Evolutionary conservation across 2,888 invertebrate species (phyloP).

Genomic region (Sinotaia quadrata): DNA sequence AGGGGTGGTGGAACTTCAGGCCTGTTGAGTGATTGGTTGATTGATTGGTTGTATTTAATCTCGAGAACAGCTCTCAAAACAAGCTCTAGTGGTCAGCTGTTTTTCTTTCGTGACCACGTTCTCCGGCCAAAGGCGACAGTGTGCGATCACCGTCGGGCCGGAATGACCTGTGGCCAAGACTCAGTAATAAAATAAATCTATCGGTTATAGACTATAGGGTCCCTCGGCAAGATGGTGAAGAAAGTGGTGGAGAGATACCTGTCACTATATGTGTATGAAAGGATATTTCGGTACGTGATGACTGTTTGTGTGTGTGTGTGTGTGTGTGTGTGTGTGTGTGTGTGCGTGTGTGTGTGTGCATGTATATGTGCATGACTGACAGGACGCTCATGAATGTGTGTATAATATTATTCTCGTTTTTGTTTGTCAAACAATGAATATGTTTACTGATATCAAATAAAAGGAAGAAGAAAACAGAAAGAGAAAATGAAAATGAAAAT

Average conservation of each 20-base stretch:
- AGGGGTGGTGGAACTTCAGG: too few species aligned
- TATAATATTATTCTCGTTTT: too few species aligned
- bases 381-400: not conserved
- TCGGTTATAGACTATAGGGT: not conserved
- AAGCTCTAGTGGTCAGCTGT: not conserved
- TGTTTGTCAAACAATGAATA: too few species aligned
- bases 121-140: not conserved
- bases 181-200: not conserved
- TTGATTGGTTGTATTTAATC: not conserved
- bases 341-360: constrained; percentile 2
- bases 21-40: not conserved
- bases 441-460: too few species aligned
- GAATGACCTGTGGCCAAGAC: not conserved
- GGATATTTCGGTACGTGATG: not conserved
- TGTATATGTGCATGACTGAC: constrained; percentile 2
- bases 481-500: not conserved
- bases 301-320: not conserved
- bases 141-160: not conserved
- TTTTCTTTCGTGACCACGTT: not conserved
- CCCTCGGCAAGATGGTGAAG: too few species aligned
- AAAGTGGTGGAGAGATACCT: too few species aligned
- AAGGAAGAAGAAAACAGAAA: too few species aligned
- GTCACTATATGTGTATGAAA: too few species aligned
- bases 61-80: not conserved
- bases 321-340: not conserved